These are phyloP conservation scores for Bombus pascuorum DNA, from an alignment of 1,140 invertebrate genomes.

Conservation along the genomic window DNA sequence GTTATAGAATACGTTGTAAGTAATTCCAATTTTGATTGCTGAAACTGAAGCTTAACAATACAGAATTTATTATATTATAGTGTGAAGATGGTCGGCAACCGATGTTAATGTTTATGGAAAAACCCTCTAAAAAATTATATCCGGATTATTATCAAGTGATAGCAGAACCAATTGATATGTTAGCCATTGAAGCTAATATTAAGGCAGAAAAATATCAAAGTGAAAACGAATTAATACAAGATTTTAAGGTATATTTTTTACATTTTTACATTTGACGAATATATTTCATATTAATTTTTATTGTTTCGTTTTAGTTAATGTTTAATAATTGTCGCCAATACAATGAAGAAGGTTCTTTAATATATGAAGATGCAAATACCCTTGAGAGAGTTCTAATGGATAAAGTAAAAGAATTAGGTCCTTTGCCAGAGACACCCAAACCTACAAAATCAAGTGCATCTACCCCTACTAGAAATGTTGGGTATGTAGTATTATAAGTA, in stretches of 20 bases:
- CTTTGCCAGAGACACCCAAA: conserved; percentile 75
- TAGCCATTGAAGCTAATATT: conserved; percentile 96
- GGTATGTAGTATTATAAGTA: conserved; percentile 66
- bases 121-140: conserved; percentile 97
- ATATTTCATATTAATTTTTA: neutral
- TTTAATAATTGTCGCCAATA: conserved; percentile 97
- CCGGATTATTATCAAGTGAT: conserved; percentile 98
- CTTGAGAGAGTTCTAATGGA: conserved; percentile 93
- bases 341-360: conserved; percentile 97
- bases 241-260: conserved; percentile 84
- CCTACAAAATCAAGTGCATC: conserved; percentile 72
- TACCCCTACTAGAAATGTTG: conserved; percentile 77
- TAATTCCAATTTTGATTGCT: conserved; percentile 66
- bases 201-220: conserved; percentile 87
- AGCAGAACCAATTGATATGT: conserved; percentile 96
- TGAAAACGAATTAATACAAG: conserved; percentile 86
- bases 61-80: conserved; percentile 74
- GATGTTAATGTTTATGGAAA: conserved; percentile 97
- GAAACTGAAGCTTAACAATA: conserved; percentile 6
- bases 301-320: conserved; percentile 88
- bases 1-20: conserved; percentile 90
- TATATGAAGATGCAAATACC: conserved; percentile 96
- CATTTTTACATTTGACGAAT: neutral
- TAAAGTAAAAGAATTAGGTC: conserved; percentile 90
- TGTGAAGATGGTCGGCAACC: conserved; percentile 92